phyloP scores from a whole-genome alignment of 2,888 invertebrate species.

The Sicus ferrugineus region DNA sequence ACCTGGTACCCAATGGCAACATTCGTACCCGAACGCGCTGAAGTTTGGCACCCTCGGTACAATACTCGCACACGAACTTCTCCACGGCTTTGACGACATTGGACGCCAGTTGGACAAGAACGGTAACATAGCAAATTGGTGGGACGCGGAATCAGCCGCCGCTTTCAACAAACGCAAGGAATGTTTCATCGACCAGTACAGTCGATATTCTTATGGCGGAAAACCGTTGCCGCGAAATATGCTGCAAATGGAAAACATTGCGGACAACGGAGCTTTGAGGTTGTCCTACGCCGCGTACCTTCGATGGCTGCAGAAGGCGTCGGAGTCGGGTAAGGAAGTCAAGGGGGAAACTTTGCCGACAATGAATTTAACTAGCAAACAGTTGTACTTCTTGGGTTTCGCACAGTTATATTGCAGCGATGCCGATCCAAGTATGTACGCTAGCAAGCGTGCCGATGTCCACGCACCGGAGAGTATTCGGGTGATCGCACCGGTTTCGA shows the following conservation, averaged over 20 bases:
- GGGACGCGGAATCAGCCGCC: conserved; percentile 49
- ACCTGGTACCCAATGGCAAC: conserved; percentile 55
- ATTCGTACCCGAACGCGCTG: conserved; percentile 53
- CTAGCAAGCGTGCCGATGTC: conserved; percentile 46
- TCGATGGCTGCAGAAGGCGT: conserved; percentile 48
- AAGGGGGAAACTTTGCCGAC: conserved; percentile 50
- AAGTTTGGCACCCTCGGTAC: conserved; percentile 55
- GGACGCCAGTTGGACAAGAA: conserved; percentile 54
- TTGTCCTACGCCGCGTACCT: conserved; percentile 57
- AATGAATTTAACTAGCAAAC: conserved; percentile 52
- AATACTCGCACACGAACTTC: conserved; percentile 55
- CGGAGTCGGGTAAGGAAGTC: conserved; percentile 28
- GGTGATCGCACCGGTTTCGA: conserved; percentile 56
- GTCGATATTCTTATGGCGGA: conserved; percentile 48
- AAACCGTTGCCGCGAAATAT: conserved; percentile 46
- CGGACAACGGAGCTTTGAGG: conserved; percentile 59
- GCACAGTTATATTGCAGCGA: conserved; percentile 59
- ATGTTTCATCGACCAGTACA: conserved; percentile 57
- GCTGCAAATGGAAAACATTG: conserved; percentile 57
- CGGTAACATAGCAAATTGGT: conserved; percentile 55
- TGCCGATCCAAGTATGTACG: conserved; percentile 40
- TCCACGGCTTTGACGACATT: conserved; percentile 57
- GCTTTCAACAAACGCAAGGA: conserved; percentile 48
- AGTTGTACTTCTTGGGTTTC: conserved; percentile 59
- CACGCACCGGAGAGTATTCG: conserved; percentile 52